Evolutionary conservation across 2,888 invertebrate species (phyloP).

Genomic region (Bombylius discolor): DNA sequence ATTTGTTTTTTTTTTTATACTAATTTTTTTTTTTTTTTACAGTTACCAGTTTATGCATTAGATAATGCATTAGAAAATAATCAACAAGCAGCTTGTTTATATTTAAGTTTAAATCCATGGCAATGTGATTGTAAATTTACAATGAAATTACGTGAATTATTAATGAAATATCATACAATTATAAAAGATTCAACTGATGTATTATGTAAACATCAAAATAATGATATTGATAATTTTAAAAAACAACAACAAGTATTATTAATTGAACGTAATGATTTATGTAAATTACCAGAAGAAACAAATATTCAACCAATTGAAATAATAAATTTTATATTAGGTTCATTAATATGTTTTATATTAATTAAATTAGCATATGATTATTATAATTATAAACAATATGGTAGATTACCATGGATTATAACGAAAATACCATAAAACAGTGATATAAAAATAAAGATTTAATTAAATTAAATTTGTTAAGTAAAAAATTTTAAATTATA

Average conservation of each 20-base stretch:
- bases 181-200: constrained; percentile 58
- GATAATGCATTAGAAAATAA: constrained; percentile 66
- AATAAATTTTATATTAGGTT: constrained; percentile 54
- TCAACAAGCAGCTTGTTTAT: constrained; percentile 52
- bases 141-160: constrained; percentile 57
- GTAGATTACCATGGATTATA: constrained; percentile 71
- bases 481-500: too few species aligned
- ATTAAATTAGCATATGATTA: constrained; percentile 70
- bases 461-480: too few species aligned
- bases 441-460: too few species aligned
- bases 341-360: constrained; percentile 55
- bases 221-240: constrained; percentile 38
- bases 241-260: constrained; percentile 48
- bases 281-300: constrained; percentile 41
- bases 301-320: constrained; percentile 58
- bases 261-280: constrained; percentile 55
- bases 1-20: neutral
- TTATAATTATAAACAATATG: constrained; percentile 64
- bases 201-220: constrained; percentile 49
- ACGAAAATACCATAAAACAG: constrained; percentile 53
- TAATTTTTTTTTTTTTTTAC: constrained; percentile 19
- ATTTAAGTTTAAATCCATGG: constrained; percentile 69
- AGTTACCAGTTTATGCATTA: constrained; percentile 69
- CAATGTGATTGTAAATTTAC: constrained; percentile 69
- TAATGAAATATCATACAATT: constrained; percentile 54